A percentile compares a stretch with the other conserved stretches of the same genome.
Evolutionary conservation across 2,113 vertebrate genomes (phyloP).

Genomic region (Rhagologus leucostigma): DNA sequence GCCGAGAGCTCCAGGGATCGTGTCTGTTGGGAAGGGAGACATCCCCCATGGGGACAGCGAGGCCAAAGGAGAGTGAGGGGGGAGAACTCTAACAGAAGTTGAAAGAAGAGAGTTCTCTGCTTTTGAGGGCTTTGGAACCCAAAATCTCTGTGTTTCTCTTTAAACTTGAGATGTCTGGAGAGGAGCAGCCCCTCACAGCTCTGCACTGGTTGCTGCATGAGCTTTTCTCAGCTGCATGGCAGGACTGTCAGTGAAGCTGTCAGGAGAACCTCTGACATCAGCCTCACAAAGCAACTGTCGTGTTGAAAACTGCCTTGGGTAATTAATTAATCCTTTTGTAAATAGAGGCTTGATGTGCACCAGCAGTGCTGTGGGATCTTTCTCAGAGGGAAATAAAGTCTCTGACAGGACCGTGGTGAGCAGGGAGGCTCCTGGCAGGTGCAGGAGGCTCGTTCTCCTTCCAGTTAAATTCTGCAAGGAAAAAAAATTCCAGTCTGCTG

Average conservation of each 20-base stretch:
- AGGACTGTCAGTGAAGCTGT: not conserved
- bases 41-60: not conserved
- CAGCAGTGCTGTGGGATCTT: not conserved
- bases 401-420: not conserved
- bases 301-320: not conserved
- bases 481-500: not conserved
- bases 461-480: not conserved
- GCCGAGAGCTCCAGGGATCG: not conserved
- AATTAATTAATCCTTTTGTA: slow-evolving; percentile 39
- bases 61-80: accelerated
- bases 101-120: not conserved
- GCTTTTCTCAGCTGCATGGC: not conserved
- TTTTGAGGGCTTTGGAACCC: not conserved
- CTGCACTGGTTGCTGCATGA: not conserved
- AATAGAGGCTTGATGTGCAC: slow-evolving; percentile 5
- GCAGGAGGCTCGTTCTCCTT: not conserved
- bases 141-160: not conserved
- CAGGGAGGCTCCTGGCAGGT: not conserved
- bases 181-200: not conserved
- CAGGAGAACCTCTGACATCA: not conserved
- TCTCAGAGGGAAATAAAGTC: not conserved
- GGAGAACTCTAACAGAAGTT: not conserved
- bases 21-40: not conserved
- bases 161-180: not conserved
- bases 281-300: not conserved